Evolutionary conservation across 2,797 vertebrate genomes (phyloP), one percentile per base, ranked within the genome.

Genomic region (Acridotheres tristis): DNA sequence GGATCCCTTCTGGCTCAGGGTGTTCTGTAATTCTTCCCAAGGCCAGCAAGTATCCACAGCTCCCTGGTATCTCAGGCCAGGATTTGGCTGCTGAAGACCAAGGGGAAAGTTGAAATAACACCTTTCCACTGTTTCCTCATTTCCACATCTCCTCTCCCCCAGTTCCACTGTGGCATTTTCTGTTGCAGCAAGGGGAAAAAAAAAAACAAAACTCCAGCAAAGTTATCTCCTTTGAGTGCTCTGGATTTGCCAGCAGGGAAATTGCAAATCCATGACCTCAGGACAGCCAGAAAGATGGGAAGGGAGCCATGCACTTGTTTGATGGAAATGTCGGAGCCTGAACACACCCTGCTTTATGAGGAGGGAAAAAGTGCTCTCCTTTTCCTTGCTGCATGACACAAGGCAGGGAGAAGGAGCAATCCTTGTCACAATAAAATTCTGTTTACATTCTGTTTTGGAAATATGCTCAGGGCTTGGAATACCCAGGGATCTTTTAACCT

Each of bases 401-500:
- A 65, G 55, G 77, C 88, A 57, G 67, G 4, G 84, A 76, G 85
- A 72, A 73, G 6, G 82, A 48, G 54, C 18, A 58, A 29, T 67
- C 93, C 80, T 59, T 17, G 29, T 71, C 91, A 58, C 84, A 61
- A 85, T 45, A 15, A 50, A 82, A 0, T 79, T 95, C 84, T 96
- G 95, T 74, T 96, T 93, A 50, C 79, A 0, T 79, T 95, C 84
- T 96, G 95, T 74, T 96, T 93, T 96, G 92, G 94, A 94, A 85
- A 80, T 92, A n/a, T 18, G 63, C 80, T 89, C 5, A 5, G 55
- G 57, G 50, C 54, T 88, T 2, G 0, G 10, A 30, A 20, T 42
- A 65, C 32, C 76, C 36, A 34, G 66, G 71, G 85, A 48, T 23
- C 63, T 71, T 73, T 71, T 84, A 69, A 89, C 63, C 43, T 58